These are phyloP conservation scores for Sinocyclocheilus maitianheensis DNA, from an alignment of 2,113 vertebrate genomes.

Conservation along the genomic window DNA sequence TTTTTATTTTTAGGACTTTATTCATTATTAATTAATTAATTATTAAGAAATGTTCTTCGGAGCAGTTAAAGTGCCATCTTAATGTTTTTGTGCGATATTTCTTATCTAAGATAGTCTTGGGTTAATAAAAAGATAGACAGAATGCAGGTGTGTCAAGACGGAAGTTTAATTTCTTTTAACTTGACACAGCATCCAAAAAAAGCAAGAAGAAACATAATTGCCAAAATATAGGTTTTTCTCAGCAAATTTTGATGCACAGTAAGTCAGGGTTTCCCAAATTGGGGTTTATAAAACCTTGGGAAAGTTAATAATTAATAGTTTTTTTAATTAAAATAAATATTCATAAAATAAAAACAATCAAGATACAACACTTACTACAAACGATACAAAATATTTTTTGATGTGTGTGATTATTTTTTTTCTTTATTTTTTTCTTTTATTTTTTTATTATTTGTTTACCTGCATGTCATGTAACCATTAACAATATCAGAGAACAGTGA, in stretches of 20 bases:
- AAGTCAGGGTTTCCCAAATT: neutral
- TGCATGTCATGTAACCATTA: neutral
- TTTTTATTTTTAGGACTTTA: neutral
- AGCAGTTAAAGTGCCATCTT: neutral
- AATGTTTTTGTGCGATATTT: neutral
- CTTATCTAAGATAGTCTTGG: neutral
- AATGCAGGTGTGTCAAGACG: neutral
- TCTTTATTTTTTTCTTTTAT: neutral
- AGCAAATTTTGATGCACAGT: neutral
- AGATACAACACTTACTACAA: neutral
- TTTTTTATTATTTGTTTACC: neutral
- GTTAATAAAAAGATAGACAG: neutral
- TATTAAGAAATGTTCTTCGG: neutral
- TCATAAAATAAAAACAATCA: neutral
- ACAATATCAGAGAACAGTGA: neutral
- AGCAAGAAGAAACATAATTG: neutral
- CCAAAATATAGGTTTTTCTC: neutral
- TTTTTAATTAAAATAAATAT: neutral
- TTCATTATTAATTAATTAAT: neutral
- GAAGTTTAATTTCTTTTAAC: neutral
- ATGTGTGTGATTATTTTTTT: too few relatives aligned
- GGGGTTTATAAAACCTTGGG: neutral
- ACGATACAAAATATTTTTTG: neutral
- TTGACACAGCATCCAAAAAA: neutral
- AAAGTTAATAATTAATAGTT: neutral